Evolutionary conservation across 2,888 invertebrate genomes (phyloP).

Genomic region (Cheilosia vernalis): DNA sequence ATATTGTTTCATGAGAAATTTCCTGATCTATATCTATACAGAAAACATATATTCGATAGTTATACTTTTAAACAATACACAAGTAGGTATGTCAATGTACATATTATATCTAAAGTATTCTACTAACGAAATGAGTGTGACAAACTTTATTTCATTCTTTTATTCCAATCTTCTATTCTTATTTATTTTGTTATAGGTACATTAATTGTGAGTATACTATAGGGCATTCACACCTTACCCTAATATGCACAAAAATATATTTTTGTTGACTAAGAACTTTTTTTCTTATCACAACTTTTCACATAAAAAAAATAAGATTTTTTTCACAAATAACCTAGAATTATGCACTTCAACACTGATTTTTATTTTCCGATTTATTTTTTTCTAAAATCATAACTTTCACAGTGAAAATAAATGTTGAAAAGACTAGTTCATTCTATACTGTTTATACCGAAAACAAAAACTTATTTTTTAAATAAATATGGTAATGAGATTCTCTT

Average conservation of each 20-base stretch:
- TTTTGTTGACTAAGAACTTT: constrained; percentile 30
- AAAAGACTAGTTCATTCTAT: background rate
- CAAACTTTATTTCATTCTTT: background rate
- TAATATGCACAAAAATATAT: constrained; percentile 48
- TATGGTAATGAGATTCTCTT: too few relatives aligned
- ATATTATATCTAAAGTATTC: too few relatives aligned
- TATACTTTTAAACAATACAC: too few relatives aligned
- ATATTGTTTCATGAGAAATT: too few relatives aligned
- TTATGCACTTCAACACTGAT: constrained; percentile 23
- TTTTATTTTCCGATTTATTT: background rate
- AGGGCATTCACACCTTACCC: constrained; percentile 46
- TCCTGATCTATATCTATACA: too few relatives aligned
- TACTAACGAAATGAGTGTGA: too few relatives aligned
- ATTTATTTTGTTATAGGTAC: background rate
- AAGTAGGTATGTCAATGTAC: too few relatives aligned
- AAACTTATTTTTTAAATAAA: too few relatives aligned
- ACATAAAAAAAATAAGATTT: background rate
- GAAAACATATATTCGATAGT: too few relatives aligned
- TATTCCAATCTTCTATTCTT: background rate
- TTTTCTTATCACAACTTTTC: constrained; percentile 31
- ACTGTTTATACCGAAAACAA: background rate
- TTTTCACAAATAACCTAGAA: constrained; percentile 14
- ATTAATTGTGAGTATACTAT: constrained; percentile 40
- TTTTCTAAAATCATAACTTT: background rate
- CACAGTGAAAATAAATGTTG: background rate